Base-by-base conservation (phyloP, 2,888 invertebrate genomes). In the Portevinia maculata region DNA sequence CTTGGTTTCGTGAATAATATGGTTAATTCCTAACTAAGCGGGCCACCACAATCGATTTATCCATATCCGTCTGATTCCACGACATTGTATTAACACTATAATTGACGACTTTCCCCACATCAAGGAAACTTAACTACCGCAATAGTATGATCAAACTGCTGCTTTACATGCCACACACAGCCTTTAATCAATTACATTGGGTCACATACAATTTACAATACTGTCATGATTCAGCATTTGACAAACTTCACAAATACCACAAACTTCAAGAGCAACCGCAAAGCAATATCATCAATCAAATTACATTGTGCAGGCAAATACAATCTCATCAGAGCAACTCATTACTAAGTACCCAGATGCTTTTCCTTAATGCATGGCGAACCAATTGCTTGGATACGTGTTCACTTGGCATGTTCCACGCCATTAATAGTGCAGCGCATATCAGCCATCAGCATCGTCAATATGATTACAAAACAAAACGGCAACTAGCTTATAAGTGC, bases 221-320 rank as follows among this genome's bases (percentile, higher is more conserved):
- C n/a, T 1, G 13, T 37, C 13, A 39, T 39, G 3, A 13, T 5
- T 0, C 13, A n/a, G 41, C 17, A 4, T 7, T 6, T 39, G 21
- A 24, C 44, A n/a, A 24, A 5, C 24, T 24, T 24, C 24, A 32
- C 37, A 55, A 30, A 21, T 28, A 30, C 13, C 21, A 9, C 39
- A 60, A 37, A 30, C 48, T n/a, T 9, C 65, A 59, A 65, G 34
- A 52, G 32, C 44, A 53, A 21, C 46, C 69, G 34, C 41, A 15
- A n/a, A 17, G 34, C 30, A 53, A 24, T 30, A 39, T 59, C 30
- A 46, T 79, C 50, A 78, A 71, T 78, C 60, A 79, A 59, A 60
- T 67, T 52, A 8, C 37, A 15, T 44, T 52, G 41, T 37, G 48
- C 34, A 57, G 28, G 57, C 21, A 52, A 46, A 44, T 48, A 19